Evolutionary conservation across 2,113 vertebrate species (phyloP).

Genomic region (Erythrolamprus reginae): DNA sequence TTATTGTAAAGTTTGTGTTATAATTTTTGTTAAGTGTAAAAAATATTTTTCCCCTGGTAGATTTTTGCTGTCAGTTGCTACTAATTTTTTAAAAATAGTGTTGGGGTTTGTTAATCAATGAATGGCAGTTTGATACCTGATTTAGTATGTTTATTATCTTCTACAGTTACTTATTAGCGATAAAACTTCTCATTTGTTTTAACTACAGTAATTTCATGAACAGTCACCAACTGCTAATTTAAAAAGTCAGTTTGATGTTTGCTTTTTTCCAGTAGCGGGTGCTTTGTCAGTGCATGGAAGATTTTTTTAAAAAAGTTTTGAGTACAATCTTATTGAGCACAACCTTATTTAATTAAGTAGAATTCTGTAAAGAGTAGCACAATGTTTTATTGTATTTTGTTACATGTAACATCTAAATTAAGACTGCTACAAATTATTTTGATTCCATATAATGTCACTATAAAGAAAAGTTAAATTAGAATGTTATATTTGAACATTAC

Average conservation of each 20-base stretch:
- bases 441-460: not conserved
- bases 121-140: not conserved
- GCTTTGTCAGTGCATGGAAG: not conserved
- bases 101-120: not conserved
- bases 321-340: not conserved
- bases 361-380: not conserved
- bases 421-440: not conserved
- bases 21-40: not conserved
- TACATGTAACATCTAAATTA: not conserved
- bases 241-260: not conserved
- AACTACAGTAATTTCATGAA: not conserved
- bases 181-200: not conserved
- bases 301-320: not conserved
- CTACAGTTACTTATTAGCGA: not conserved
- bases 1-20: not conserved
- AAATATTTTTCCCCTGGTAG: not conserved
- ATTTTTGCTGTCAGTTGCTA: not conserved
- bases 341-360: not conserved
- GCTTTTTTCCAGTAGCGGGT: not conserved
- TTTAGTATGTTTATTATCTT: not conserved
- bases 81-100: not conserved
- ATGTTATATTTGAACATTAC: too few relatives aligned
- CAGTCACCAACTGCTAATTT: accelerated
- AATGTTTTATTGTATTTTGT: not conserved
- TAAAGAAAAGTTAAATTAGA: not conserved